Evolutionary conservation across 2,888 invertebrate genomes (phyloP).

Genomic region (Spilarctia lutea): DNA sequence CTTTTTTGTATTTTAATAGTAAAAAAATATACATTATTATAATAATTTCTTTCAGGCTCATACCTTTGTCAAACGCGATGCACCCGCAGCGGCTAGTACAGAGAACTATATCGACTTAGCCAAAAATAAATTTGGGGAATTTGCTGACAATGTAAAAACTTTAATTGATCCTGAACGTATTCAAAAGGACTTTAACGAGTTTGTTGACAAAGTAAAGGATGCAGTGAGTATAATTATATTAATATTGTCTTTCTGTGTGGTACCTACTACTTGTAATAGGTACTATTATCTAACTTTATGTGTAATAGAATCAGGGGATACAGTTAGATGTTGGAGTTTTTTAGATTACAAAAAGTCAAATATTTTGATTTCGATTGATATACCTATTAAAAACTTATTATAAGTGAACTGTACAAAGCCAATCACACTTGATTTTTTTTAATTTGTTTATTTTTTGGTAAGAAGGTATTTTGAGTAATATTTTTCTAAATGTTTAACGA

Average conservation of each 20-base stretch:
- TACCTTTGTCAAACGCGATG: slow-evolving; percentile 75
- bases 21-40: background rate
- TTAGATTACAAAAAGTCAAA: too few species aligned
- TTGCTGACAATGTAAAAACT: slow-evolving; percentile 37
- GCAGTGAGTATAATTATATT: slow-evolving; percentile 50
- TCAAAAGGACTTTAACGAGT: slow-evolving; percentile 56
- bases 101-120: slow-evolving; percentile 46
- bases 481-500: too few species aligned
- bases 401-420: background rate
- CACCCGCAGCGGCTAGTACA: slow-evolving; percentile 44
- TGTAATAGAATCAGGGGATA: too few species aligned
- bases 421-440: background rate
- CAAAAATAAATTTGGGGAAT: slow-evolving; percentile 49
- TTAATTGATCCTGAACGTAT: slow-evolving; percentile 60
- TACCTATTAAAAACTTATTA: background rate
- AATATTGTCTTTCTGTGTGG: background rate
- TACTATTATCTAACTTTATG: background rate
- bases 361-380: background rate
- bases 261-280: background rate
- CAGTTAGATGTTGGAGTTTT: too few species aligned
- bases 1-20: background rate
- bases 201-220: slow-evolving; percentile 51
- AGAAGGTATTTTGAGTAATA: background rate
- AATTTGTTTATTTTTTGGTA: background rate
- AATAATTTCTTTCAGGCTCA: slow-evolving; percentile 59